Evolutionary conservation across 2,113 vertebrate species (phyloP), one percentile per base, ranked within the genome.

Genomic region (Azemiops feae): DNA sequence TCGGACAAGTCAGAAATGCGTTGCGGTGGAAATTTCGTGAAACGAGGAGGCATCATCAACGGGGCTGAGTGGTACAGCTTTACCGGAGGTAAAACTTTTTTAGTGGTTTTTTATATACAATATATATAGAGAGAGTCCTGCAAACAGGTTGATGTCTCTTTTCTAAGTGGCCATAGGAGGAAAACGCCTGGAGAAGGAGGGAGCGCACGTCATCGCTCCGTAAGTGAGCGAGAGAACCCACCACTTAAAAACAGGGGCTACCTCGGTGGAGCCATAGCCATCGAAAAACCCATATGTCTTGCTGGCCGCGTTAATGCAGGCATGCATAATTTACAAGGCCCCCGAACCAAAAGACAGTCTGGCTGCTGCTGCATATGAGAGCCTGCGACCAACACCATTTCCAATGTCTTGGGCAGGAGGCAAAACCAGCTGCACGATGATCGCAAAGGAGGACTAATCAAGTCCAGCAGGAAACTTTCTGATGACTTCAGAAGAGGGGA

Each of bases 41-140:
- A 96, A 54, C 98, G 95, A 0, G 97, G 98, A 55, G 98, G 99
- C 95, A 98, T 99, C 97, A 98, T 99, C 96, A 99, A 99, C 8
- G 99, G 99, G 47, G 99, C 99, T 0, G 96, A 98, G 96, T 99
- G 99, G 99, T 99, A 99, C 98, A 99, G 99, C 97, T 99, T 99
- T 96, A 98, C 98, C 64, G 99, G 99, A 97, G 99, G 99, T 99
- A 97, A 97, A 89, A 86, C 53, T 94, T 95, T 86, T 25, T 39
- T n/a, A 85, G 30, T 10, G 47, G 25, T 89, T 47, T 93, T 11
- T 16, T 45, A 45, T n/a, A 45, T 45, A 45, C 43, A 45, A n/a
- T 45, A 3, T 45, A 45, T 45, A 45, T 27, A 30, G 20, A n/a
- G n/a, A n/a, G n/a, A n/a, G 45, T 39, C 12, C 52, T 45, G n/a